Evolutionary conservation across 64 coral and sea anemone species (phyloP), one percentile per base, ranked within the genome.

Genomic region (Astreopora myriophthalma): DNA sequence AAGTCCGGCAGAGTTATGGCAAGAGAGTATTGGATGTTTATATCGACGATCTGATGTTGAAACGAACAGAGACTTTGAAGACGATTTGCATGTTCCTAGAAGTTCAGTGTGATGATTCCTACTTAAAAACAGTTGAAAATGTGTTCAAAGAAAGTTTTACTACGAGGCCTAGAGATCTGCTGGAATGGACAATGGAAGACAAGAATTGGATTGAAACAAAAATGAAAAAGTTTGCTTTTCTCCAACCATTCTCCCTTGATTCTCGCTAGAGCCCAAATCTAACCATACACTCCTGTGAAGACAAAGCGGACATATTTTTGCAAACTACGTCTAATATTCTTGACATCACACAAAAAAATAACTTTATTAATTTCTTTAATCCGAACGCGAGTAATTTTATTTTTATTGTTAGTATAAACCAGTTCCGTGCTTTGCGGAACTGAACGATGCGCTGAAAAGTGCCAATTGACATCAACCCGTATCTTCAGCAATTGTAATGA

Each of bases 161-260:
- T 1, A 8, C 22, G 23, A 64, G 20, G 19, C 33, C 31, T 57
- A 57, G 79, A 16, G 19, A 83, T 57, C 31, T 24, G 19, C 55
- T 83, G 7, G 34, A 35, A 14, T 83, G 79, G 79, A 65, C 7
- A 9, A 5, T 34, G 9, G 79, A 65, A 24, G 52, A 64, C 32
- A 83, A 65, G 8, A 34, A 83, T 22, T 83, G 1, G 32, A 38
- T 83, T 13, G 14, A 11, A 4, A 37, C 17, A 4, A 20, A 83
- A 11, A 65, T 65, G 52, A 58, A 60, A 64, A 83, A 42, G 33
- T 63, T 37, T 35, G 32, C 28, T 83, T 83, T 83, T 34, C 79
- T 83, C 24, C 30, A 65, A 5, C 22, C 79, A 9, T 83, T 83
- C 33, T 55, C 44, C 13, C 32, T 32, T 57, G 75, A 79, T 16